A percentile compares a stretch with the other conserved stretches of the same genome.
phyloP scores from a whole-genome alignment of 2,113 vertebrate species.

The Siphamia tubifer region DNA sequence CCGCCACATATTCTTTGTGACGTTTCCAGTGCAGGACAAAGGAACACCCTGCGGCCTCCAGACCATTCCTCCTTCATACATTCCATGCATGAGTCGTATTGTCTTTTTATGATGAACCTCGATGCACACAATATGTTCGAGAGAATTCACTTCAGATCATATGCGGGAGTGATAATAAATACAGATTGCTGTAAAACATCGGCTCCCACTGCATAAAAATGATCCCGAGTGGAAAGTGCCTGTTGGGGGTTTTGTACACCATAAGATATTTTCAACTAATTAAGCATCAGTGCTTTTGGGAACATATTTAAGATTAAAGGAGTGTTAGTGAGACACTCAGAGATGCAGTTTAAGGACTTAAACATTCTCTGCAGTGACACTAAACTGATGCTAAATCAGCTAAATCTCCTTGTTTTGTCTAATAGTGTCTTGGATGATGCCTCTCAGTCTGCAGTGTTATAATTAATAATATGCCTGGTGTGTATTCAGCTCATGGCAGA shows the following conservation, averaged over 20 bases:
- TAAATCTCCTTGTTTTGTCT: conserved; percentile 34
- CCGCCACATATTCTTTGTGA: not conserved
- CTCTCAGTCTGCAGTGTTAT: conserved; percentile 30
- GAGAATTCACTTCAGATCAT: not conserved
- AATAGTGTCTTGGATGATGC: conserved; percentile 42
- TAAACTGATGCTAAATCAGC: conserved; percentile 43
- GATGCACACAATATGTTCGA: not conserved
- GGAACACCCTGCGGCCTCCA: not conserved
- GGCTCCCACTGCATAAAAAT: conserved; percentile 9
- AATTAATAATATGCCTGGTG: conserved; percentile 44
- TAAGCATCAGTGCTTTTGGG: conserved; percentile 24
- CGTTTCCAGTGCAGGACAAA: not conserved
- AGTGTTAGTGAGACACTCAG: conserved; percentile 14
- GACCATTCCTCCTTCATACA: conserved; percentile 17
- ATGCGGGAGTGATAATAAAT: not conserved
- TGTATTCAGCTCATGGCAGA: conserved; percentile 33
- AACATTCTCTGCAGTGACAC: not conserved
- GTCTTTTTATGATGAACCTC: conserved; percentile 6
- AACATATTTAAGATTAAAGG: conserved; percentile 9
- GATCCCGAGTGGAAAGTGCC: conserved; percentile 64
- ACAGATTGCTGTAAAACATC: not conserved
- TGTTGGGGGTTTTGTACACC: conserved; percentile 50
- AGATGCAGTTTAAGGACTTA: not conserved
- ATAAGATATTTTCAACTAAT: conserved; percentile 47
- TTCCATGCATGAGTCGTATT: conserved; percentile 39